phyloP scores from a whole-genome alignment of 2,888 invertebrate species.

The Drosophila mayaguana region DNA sequence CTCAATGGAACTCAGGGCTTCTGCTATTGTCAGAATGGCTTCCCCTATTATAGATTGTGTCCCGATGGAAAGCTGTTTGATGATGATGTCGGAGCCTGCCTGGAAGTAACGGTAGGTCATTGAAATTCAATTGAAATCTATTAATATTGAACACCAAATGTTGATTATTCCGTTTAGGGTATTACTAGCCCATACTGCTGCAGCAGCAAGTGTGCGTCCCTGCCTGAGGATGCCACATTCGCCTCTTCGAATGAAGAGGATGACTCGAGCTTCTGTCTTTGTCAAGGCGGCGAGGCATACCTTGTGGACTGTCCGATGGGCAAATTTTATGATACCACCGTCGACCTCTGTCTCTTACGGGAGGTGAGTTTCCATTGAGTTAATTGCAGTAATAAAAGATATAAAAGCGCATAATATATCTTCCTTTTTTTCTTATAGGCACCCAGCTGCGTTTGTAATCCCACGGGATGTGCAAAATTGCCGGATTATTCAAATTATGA shows the following conservation, averaged over 20 bases:
- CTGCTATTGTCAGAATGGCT: conserved; percentile 66
- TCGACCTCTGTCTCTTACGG: conserved; percentile 49
- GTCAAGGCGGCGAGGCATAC: conserved; percentile 22
- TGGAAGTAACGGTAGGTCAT: conserved; percentile 14
- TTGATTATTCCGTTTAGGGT: conserved; percentile 1
- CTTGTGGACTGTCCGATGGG: conserved; percentile 24
- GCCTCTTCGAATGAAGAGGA: conserved; percentile 30
- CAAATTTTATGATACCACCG: not conserved
- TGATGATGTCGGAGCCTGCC: not conserved
- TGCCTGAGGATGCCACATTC: conserved; percentile 8
- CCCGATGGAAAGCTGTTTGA: conserved; percentile 13
- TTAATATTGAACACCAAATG: not conserved
- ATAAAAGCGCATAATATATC: too few relatives aligned
- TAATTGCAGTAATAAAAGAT: not conserved
- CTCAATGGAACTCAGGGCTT: conserved; percentile 57
- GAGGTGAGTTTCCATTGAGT: conserved; percentile 25
- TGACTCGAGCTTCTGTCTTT: conserved; percentile 36
- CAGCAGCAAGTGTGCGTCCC: conserved; percentile 21
- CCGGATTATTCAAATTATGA: conserved; percentile 8
- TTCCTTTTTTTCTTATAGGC: conserved; percentile 28
- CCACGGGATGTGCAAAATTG: conserved; percentile 25
- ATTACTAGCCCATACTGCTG: conserved; percentile 24
- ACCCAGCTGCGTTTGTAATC: conserved; percentile 40
- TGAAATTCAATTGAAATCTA: too few relatives aligned
- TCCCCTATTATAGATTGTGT: conserved; percentile 35